Conservation (phyloP, 2,113 vertebrate species). For the Oncorhynchus masou region DNA sequence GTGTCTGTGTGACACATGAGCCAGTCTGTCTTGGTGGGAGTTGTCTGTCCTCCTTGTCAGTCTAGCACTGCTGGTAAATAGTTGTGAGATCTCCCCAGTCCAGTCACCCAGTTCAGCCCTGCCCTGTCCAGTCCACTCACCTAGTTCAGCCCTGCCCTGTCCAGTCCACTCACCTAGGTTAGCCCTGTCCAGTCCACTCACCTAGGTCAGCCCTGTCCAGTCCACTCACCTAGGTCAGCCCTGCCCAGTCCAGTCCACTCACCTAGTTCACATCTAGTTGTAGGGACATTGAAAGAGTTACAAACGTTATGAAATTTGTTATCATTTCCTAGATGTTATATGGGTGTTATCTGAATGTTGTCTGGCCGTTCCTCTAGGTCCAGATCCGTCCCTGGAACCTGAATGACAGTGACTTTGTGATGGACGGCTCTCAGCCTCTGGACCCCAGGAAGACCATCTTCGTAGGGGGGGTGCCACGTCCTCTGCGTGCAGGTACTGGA, state of each 20-base stretch:
- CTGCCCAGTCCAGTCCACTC: too few relatives aligned
- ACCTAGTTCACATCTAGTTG: not conserved
- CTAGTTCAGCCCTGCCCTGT: too few relatives aligned
- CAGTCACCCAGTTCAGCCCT: too few relatives aligned
- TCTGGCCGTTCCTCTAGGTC: constrained; percentile 72
- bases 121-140: too few relatives aligned
- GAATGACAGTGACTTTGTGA: constrained; percentile 99
- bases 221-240: too few relatives aligned
- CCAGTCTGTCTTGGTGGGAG: too few relatives aligned
- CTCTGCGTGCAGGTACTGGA: constrained; percentile 89
- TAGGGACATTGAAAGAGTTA: not conserved
- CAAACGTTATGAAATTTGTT: too few relatives aligned
- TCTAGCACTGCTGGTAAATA: not conserved
- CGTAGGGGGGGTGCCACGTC: constrained; percentile 97
- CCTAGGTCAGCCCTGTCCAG: too few relatives aligned
- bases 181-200: too few relatives aligned
- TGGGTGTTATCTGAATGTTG: not conserved
- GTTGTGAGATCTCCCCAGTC: not conserved
- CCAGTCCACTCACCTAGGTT: too few relatives aligned
- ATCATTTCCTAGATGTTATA: not conserved
- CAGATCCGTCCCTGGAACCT: constrained; percentile 99
- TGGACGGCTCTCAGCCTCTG: constrained; percentile 98
- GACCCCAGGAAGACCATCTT: constrained; percentile 99
- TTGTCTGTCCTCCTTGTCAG: not conserved
- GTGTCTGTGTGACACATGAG: too few relatives aligned